Conservation (phyloP, 2,888 invertebrate species). For the Agonum fuliginosum region DNA sequence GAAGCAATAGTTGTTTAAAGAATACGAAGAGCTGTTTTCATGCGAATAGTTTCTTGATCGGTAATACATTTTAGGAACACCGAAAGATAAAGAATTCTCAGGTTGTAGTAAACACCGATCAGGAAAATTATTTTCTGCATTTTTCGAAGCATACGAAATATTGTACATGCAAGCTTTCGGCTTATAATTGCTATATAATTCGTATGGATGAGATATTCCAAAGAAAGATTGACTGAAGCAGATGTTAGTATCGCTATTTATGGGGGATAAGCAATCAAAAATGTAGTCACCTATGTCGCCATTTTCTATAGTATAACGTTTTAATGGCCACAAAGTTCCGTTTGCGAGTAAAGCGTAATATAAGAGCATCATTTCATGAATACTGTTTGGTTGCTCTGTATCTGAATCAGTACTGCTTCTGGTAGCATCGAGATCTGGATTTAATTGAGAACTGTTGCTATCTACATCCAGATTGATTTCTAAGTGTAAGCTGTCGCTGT, state of each 20-base stretch:
- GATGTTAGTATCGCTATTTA: neutral
- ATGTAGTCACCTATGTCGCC: neutral
- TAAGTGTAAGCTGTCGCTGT: too few species aligned
- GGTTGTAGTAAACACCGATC: constrained; percentile 26
- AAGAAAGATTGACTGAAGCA: neutral
- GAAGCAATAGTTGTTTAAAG: neutral
- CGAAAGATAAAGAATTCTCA: constrained; percentile 1
- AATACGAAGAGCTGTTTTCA: neutral
- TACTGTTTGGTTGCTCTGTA: neutral
- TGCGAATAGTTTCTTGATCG: constrained; percentile 2
- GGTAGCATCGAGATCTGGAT: too few species aligned
- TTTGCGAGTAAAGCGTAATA: neutral
- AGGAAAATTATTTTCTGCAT: neutral
- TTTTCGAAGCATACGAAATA: neutral
- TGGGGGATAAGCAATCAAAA: neutral
- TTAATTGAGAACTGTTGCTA: too few species aligned
- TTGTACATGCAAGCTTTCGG: neutral
- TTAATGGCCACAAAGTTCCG: neutral
- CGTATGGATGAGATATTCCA: neutral
- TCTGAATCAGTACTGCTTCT: neutral
- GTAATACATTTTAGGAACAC: constrained; percentile 27
- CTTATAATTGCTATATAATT: neutral
- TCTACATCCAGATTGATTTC: neutral
- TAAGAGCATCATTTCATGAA: neutral
- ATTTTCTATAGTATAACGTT: neutral